Conservation (phyloP, 2,113 vertebrate species). For the Puma concolor region DNA sequence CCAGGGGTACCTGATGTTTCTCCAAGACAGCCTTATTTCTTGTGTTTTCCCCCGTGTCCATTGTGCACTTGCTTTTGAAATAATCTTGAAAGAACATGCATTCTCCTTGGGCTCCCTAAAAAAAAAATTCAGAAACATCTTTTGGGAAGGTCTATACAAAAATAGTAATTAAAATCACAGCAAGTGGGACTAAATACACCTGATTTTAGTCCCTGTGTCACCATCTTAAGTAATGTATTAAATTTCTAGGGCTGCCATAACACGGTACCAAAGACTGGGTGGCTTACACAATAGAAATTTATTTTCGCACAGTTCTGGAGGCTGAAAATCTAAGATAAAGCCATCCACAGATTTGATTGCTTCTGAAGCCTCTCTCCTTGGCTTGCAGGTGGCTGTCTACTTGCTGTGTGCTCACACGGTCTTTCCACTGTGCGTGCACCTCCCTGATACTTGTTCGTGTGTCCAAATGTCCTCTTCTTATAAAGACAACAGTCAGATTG, state of each 20-base stretch:
- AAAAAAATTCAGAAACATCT: not conserved
- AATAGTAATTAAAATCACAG: not conserved
- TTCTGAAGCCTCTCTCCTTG: not conserved
- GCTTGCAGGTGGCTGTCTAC: not conserved
- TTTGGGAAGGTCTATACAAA: not conserved
- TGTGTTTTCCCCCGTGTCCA: not conserved
- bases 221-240: not conserved
- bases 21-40: not conserved
- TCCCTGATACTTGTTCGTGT: too few relatives aligned
- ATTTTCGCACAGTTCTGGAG: not conserved
- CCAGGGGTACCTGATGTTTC: not conserved
- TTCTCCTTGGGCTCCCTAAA: not conserved
- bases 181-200: not conserved
- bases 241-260: not conserved
- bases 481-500: not conserved
- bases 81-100: not conserved
- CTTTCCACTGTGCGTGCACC: not conserved
- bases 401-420: not conserved
- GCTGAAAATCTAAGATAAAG: not conserved
- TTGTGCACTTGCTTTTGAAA: not conserved
- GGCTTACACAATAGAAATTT: not conserved
- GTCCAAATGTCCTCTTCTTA: not conserved
- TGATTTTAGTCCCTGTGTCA: not conserved
- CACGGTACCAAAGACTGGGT: not conserved
- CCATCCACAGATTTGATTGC: not conserved